A percentile compares a stretch with the other conserved stretches of the same genome.
These are phyloP conservation scores for Bursaphelenchus okinawaensis DNA, from an alignment of 2,888 invertebrate genomes.

Conservation along the genomic window DNA sequence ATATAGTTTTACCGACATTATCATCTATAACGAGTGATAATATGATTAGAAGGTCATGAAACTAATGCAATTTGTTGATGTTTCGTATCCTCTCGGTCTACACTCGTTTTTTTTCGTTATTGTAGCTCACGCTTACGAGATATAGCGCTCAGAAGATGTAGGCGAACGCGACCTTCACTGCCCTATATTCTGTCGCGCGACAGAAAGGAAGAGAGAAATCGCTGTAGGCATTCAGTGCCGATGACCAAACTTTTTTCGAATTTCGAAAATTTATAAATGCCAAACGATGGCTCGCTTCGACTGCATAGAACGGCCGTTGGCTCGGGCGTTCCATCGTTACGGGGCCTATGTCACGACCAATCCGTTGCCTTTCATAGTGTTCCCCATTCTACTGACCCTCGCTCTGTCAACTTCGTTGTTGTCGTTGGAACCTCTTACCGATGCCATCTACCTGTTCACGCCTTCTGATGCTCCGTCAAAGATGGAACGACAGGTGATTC, in stretches of 20 bases:
- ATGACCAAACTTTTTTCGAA: too few relatives aligned
- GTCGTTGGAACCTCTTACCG: conserved; percentile 47
- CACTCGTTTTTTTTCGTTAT: too few relatives aligned
- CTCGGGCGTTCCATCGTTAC: conserved; percentile 46
- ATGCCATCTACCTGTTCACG: conserved; percentile 52
- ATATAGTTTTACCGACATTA: too few relatives aligned
- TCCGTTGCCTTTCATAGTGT: conserved; percentile 52
- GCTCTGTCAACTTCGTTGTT: conserved; percentile 48
- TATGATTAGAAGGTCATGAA: too few relatives aligned
- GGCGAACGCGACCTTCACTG: not conserved
- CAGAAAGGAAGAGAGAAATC: not conserved
- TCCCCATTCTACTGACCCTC: conserved; percentile 50
- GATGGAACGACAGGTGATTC: conserved; percentile 48
- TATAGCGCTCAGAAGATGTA: too few relatives aligned
- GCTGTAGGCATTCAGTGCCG: not conserved
- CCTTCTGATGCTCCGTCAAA: conserved; percentile 48
- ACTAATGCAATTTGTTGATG: too few relatives aligned
- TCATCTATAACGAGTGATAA: too few relatives aligned
- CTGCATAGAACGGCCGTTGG: conserved; percentile 51
- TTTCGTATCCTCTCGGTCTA: too few relatives aligned
- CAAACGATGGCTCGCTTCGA: conserved; percentile 33
- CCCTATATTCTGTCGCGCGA: not conserved
- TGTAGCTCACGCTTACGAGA: too few relatives aligned
- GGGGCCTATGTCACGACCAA: conserved; percentile 44
- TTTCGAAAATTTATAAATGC: too few relatives aligned